A percentile compares a stretch with the other conserved stretches of the same genome.
phyloP scores from a whole-genome alignment of 2,888 invertebrate genomes.

The Agrotis exclamationis region DNA sequence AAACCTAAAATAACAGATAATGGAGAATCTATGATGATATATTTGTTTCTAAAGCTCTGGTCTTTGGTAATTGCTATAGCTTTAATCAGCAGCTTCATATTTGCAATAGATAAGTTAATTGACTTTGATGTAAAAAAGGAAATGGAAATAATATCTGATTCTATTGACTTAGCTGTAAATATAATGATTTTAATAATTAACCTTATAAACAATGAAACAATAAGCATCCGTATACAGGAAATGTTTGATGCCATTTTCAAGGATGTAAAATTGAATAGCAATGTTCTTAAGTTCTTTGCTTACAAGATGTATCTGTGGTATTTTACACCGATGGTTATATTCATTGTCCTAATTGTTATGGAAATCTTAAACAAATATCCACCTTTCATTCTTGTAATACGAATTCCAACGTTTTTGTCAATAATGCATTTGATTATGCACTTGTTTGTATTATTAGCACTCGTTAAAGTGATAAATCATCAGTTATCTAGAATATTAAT shows the following conservation, averaged over 20 bases:
- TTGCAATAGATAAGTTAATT: slow-evolving; percentile 15
- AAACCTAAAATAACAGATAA: slow-evolving; percentile 40
- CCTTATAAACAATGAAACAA: slow-evolving; percentile 25
- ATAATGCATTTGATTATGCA: slow-evolving; percentile 74
- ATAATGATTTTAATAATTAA: slow-evolving; percentile 51
- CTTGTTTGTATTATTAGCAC: slow-evolving; percentile 70
- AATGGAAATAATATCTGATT: slow-evolving; percentile 47
- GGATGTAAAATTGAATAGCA: slow-evolving; percentile 35
- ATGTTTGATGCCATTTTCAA: slow-evolving; percentile 42
- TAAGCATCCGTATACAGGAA: slow-evolving; percentile 29
- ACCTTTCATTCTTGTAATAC: slow-evolving; percentile 69
- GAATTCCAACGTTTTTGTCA: slow-evolving; percentile 74
- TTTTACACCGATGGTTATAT: slow-evolving; percentile 56
- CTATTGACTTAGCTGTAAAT: slow-evolving; percentile 55
- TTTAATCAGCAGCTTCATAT: slow-evolving; percentile 39
- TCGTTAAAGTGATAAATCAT: slow-evolving; percentile 66
- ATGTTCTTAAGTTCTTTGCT: slow-evolving; percentile 58
- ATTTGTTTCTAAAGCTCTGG: slow-evolving; percentile 55
- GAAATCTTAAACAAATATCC: slow-evolving; percentile 68
- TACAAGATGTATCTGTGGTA: slow-evolving; percentile 74
- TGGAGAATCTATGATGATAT: slow-evolving; percentile 27
- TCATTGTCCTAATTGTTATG: slow-evolving; percentile 62
- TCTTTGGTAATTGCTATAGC: slow-evolving; percentile 29
- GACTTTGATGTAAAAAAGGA: slow-evolving; percentile 43
- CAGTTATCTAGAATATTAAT: slow-evolving; percentile 34